Percentiles rank a stretch among this genome's conserved stretches.
phyloP scores from a whole-genome alignment of 2,888 invertebrate genomes.

The Tupiocoris notatus region DNA sequence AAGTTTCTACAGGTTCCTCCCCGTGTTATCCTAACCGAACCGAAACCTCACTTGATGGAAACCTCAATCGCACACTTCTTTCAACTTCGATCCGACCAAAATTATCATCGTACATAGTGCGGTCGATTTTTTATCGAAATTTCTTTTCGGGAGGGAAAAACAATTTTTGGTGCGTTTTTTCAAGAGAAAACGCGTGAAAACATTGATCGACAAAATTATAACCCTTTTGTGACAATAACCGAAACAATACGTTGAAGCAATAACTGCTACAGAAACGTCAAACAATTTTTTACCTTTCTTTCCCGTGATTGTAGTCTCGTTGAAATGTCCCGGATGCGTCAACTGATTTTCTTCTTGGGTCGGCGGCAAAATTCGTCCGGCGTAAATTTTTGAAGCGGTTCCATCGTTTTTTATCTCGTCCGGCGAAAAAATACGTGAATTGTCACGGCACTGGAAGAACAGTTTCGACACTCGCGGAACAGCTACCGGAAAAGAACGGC shows the following conservation, averaged over 20 bases:
- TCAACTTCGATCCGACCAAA: no score
- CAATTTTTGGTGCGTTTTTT: no score
- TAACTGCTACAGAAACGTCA: neutral
- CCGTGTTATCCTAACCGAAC: neutral
- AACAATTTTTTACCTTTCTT: constrained; percentile 25
- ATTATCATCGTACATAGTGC: no score
- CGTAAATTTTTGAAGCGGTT: neutral
- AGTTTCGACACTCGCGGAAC: neutral
- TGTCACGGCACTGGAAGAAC: neutral
- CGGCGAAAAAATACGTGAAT: neutral
- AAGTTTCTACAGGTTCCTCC: constrained; percentile 19
- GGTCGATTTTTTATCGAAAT: no score
- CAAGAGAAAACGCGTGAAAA: no score
- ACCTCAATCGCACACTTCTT: no score
- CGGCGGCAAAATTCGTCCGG: constrained; percentile 56
- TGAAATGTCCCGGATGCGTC: constrained; percentile 55
- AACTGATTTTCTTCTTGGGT: constrained; percentile 61
- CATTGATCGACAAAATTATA: neutral
- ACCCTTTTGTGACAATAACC: neutral
- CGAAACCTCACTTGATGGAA: constrained; percentile 16
- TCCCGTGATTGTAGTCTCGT: constrained; percentile 36
- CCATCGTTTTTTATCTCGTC: neutral
- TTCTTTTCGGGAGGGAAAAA: no score
- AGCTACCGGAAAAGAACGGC: neutral
- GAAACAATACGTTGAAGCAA: neutral